Evolutionary conservation across 2,113 vertebrate genomes (phyloP).

Genomic region (Misgurnus mizolepis): DNA sequence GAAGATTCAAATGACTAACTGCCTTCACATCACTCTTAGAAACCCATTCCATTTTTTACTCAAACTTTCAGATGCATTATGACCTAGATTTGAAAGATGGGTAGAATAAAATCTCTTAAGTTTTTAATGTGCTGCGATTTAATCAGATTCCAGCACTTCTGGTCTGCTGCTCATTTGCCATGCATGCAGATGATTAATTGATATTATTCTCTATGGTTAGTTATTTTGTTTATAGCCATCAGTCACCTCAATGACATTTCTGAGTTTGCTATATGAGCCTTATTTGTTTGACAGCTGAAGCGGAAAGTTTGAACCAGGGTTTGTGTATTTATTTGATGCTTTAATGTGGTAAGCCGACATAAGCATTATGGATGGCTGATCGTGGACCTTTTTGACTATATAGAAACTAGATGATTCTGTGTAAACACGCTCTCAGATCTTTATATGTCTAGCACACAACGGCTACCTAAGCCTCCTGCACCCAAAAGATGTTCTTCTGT

Average conservation of each 20-base stretch:
- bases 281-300: conserved; percentile 16
- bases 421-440: conserved; percentile 19
- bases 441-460: conserved; percentile 9
- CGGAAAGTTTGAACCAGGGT: not conserved
- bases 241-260: conserved; percentile 22
- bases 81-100: conserved; percentile 11
- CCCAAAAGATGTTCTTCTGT: conserved; percentile 64
- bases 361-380: not conserved
- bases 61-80: conserved; percentile 20
- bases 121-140: conserved; percentile 48
- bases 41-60: conserved; percentile 49
- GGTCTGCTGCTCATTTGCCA: conserved; percentile 31
- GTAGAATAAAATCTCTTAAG: conserved; percentile 10
- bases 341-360: not conserved
- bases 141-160: conserved; percentile 30
- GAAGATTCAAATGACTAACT: conserved; percentile 38
- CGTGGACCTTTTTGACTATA: conserved; percentile 4
- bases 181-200: conserved; percentile 40
- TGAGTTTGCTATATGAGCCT: conserved; percentile 15
- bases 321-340: not conserved
- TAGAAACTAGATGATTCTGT: conserved; percentile 4
- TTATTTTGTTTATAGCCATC: conserved; percentile 46
- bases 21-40: conserved; percentile 42
- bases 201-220: conserved; percentile 51
- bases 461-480: conserved; percentile 46